phyloP scores from a whole-genome alignment of 1,140 invertebrate genomes.

The Myzus persicae region DNA sequence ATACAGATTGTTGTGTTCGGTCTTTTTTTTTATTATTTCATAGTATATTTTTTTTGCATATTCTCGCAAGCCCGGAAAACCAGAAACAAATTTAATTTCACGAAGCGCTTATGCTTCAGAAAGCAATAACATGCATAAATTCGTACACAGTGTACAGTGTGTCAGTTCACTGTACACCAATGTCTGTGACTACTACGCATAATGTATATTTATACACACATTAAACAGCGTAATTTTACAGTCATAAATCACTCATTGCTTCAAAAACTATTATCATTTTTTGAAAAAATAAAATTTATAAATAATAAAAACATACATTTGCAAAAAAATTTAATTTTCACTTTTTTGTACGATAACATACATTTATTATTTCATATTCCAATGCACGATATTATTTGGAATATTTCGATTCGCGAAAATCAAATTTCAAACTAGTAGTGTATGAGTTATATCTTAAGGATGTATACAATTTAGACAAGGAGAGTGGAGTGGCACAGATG shows the following conservation, averaged over 20 bases:
- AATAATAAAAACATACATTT: too few species aligned
- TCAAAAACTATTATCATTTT: background rate
- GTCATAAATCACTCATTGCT: background rate
- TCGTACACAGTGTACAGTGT: background rate
- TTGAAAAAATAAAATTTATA: too few species aligned
- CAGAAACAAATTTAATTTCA: background rate
- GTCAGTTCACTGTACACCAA: background rate
- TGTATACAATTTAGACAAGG: background rate
- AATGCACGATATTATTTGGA: too few species aligned
- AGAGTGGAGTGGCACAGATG: background rate
- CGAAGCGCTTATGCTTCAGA: background rate
- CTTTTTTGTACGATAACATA: background rate
- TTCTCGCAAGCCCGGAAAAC: background rate
- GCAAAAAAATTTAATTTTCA: background rate
- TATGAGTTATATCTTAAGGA: too few species aligned
- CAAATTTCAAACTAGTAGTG: too few species aligned
- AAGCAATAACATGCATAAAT: background rate
- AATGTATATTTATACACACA: background rate
- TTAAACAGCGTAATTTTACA: background rate
- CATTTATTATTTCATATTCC: too few species aligned
- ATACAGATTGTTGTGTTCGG: background rate
- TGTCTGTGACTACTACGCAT: background rate
- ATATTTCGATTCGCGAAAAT: too few species aligned
- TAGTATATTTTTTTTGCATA: background rate
- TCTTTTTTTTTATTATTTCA: background rate